These are phyloP conservation scores for Dioctria linearis DNA, from an alignment of 2,888 invertebrate genomes.

Conservation along the genomic window DNA sequence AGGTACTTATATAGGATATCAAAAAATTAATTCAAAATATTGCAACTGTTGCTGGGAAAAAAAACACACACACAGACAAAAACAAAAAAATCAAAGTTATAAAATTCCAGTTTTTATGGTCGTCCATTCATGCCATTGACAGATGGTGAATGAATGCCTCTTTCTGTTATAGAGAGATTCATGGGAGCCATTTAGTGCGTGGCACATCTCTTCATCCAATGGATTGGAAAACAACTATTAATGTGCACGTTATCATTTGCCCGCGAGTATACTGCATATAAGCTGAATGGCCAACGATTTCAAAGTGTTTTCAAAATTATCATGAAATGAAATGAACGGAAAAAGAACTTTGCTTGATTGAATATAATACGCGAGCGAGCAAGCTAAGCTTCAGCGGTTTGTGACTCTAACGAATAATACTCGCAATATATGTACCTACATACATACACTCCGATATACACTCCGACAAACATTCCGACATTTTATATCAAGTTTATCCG, in stretches of 20 bases:
- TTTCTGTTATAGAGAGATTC: slow-evolving; percentile 25
- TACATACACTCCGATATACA: neutral
- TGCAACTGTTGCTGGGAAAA: slow-evolving; percentile 22
- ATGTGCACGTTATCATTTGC: slow-evolving; percentile 30
- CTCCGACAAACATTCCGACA: slow-evolving; percentile 13
- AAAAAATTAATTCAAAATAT: slow-evolving; percentile 32
- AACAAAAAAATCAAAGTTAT: slow-evolving; percentile 10
- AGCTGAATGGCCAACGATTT: slow-evolving; percentile 37
- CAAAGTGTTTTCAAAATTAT: slow-evolving; percentile 45
- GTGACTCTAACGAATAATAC: neutral
- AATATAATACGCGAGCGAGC: slow-evolving; percentile 21
- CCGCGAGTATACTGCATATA: slow-evolving; percentile 17
- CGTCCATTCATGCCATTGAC: slow-evolving; percentile 35
- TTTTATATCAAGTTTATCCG: slow-evolving; percentile 24
- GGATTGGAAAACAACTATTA: slow-evolving; percentile 44
- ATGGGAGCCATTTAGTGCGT: slow-evolving; percentile 38
- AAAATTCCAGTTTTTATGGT: slow-evolving; percentile 33
- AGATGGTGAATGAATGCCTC: slow-evolving; percentile 36
- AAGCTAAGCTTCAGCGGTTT: neutral
- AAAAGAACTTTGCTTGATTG: slow-evolving; percentile 25
- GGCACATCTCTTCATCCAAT: slow-evolving; percentile 33
- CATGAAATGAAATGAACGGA: slow-evolving; percentile 21
- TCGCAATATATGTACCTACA: no score
- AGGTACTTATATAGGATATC: no score
- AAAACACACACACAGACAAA: no score